Conservation (phyloP, 2,113 vertebrate genomes). For the Fulmarus glacialis region DNA sequence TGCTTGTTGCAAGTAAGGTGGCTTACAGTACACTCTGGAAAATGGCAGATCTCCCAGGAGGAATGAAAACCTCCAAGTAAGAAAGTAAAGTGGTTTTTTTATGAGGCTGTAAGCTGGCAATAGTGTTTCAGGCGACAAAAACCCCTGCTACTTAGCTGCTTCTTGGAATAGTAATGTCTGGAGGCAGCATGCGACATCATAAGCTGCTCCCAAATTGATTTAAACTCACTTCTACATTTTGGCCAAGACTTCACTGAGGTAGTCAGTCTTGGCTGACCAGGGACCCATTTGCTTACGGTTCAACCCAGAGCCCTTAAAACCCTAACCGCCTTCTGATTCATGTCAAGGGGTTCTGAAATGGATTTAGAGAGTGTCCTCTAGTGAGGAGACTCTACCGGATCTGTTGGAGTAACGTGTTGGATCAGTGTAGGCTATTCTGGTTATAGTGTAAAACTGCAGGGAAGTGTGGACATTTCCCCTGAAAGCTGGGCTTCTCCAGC, state of each 20-base stretch:
- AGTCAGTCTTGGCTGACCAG: background rate
- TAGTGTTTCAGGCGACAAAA: background rate
- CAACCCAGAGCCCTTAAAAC: background rate
- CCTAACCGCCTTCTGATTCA: background rate
- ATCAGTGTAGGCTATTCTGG: background rate
- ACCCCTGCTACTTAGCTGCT: background rate
- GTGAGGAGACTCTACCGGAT: rapidly evolving
- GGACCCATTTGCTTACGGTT: background rate
- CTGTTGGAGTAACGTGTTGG: background rate
- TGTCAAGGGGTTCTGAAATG: background rate
- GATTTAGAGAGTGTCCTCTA: no score
- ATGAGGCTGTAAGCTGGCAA: background rate
- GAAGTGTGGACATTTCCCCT: rapidly evolving
- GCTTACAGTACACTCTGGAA: background rate
- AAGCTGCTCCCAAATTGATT: background rate
- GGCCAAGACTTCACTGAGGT: background rate
- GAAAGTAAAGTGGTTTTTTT: background rate
- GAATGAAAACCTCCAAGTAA: background rate
- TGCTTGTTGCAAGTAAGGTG: background rate
- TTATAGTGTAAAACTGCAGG: background rate
- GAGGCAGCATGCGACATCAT: background rate
- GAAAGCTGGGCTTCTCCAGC: background rate
- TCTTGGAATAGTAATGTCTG: background rate
- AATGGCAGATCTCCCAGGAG: background rate
- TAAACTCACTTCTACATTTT: background rate